These are phyloP conservation scores for Charadrius vociferus DNA, from an alignment of 2,113 vertebrate genomes.

Conservation along the genomic window DNA sequence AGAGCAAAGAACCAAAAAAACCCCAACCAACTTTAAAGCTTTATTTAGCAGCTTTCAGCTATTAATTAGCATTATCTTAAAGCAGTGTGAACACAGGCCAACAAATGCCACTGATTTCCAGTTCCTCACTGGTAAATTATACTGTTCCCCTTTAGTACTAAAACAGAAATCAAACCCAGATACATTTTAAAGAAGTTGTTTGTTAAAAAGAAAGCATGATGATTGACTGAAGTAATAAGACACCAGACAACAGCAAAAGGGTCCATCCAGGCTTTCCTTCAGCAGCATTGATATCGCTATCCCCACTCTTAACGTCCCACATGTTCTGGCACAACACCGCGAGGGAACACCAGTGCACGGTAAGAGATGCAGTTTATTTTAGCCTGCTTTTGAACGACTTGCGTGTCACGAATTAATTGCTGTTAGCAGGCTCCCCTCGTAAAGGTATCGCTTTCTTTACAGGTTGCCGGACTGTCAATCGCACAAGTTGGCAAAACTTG, in stretches of 20 bases:
- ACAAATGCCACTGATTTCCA: conserved; percentile 31
- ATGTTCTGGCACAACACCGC: background rate
- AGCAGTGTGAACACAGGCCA: conserved; percentile 3
- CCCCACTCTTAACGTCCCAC: conserved; percentile 44
- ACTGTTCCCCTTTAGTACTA: conserved; percentile 84
- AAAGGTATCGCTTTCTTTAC: background rate
- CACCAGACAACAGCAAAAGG: conserved; percentile 78
- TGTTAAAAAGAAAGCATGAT: conserved; percentile 78
- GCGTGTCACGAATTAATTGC: background rate
- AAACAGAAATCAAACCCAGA: conserved; percentile 75
- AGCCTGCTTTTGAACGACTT: conserved; percentile 13
- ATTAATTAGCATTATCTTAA: conserved; percentile 40
- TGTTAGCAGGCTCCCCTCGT: conserved; percentile 17
- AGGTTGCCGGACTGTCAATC: background rate
- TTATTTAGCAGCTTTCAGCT: conserved; percentile 47
- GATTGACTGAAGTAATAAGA: conserved; percentile 76
- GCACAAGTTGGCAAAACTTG: conserved; percentile 35
- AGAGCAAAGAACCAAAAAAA: conserved; percentile 3
- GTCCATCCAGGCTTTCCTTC: conserved; percentile 87
- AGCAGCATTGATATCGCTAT: conserved; percentile 50
- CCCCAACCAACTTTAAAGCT: background rate
- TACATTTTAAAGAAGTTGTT: conserved; percentile 74
- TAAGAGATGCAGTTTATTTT: background rate
- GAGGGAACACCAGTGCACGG: conserved; percentile 18
- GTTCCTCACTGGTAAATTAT: conserved; percentile 60